phyloP scores from a whole-genome alignment of 2,797 vertebrate species.

The Takifugu ocellatus region DNA sequence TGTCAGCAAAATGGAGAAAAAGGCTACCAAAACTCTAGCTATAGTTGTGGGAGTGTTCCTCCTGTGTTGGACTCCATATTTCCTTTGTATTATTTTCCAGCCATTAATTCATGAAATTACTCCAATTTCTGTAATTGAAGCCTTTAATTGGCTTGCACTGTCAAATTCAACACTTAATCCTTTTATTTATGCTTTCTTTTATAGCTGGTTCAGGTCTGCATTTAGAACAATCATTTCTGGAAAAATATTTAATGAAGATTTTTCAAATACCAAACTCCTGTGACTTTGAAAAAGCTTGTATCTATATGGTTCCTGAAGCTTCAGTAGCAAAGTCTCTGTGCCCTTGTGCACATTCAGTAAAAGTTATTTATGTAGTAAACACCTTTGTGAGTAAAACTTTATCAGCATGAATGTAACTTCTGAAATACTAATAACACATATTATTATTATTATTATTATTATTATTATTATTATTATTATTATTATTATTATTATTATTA shows the following conservation, averaged over 20 bases:
- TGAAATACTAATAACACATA: no score
- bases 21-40: conserved; percentile 1
- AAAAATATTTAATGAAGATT: conserved; percentile 24
- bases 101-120: background rate
- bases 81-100: background rate
- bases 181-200: conserved; percentile 86
- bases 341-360: no score
- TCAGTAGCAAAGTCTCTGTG: no score
- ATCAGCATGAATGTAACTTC: no score
- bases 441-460: no score
- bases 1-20: background rate
- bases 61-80: background rate
- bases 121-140: conserved; percentile 63
- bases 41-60: background rate
- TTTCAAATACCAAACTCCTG: conserved; percentile 2
- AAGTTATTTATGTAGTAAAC: no score
- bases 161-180: conserved; percentile 85
- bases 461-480: no score
- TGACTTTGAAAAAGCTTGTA: background rate
- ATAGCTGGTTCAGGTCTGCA: conserved; percentile 80
- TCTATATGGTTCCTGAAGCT: no score
- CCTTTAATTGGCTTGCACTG: conserved; percentile 76
- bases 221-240: conserved; percentile 29
- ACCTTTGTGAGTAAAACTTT: no score
- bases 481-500: no score